Evolutionary conservation across 2,113 vertebrate genomes (phyloP).

Genomic region (Ictalurus furcatus): DNA sequence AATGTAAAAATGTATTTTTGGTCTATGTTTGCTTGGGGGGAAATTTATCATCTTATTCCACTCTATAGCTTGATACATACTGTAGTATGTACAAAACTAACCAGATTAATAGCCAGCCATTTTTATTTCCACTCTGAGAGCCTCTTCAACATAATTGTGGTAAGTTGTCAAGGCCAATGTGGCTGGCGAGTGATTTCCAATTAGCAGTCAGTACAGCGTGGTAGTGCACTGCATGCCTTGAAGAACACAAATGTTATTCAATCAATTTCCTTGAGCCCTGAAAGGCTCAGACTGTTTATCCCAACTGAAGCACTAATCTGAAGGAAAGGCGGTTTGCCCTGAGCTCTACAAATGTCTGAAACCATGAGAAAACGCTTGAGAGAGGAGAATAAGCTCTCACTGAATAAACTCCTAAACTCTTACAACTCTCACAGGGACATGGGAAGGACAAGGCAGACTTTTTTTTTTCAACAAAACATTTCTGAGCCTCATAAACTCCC

Average conservation of each 20-base stretch:
- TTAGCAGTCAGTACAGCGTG: constrained; percentile 41
- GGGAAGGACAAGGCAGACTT: background rate
- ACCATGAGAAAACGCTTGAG: background rate
- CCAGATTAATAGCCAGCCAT: background rate
- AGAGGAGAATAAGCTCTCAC: background rate
- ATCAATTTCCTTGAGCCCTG: constrained; percentile 30
- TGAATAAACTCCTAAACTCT: background rate
- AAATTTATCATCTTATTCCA: background rate
- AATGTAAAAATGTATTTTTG: background rate
- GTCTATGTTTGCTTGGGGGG: background rate
- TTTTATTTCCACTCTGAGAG: background rate
- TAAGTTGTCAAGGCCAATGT: constrained; percentile 24
- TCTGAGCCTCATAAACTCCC: background rate
- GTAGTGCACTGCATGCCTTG: constrained; percentile 21
- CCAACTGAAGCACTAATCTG: constrained; percentile 26
- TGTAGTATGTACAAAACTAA: background rate
- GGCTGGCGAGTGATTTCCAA: constrained; percentile 29
- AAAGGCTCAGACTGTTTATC: constrained; percentile 12
- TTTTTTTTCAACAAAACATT: constrained; percentile 9
- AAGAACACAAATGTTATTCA: constrained; percentile 27
- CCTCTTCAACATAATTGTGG: background rate
- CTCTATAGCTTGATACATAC: background rate
- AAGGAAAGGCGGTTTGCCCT: constrained; percentile 5
- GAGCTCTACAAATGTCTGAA: constrained; percentile 14
- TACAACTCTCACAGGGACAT: constrained; percentile 7